Evolutionary conservation across 1,140 invertebrate species (phyloP), one percentile per base, ranked within the genome.

Genomic region (Eumeta japonica): DNA sequence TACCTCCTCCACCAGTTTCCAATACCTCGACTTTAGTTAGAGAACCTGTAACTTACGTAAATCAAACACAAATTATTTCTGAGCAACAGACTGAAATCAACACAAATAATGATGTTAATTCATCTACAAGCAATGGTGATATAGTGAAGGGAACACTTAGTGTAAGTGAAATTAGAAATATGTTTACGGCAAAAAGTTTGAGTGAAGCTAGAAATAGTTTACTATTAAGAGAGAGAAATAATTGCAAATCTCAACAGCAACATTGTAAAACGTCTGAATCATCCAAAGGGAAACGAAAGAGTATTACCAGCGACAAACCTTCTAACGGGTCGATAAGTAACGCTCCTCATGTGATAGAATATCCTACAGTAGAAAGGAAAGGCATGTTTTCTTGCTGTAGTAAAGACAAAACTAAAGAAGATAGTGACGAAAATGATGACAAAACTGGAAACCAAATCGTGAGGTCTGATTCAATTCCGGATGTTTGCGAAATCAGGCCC

Each of bases 1-100:
- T 90, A 55, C 89, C 88, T 19, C 88, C 88, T 2, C 89, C 89
- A 0, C 88, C 89, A 1, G 56, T 71, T 2, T 75, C 76, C 1
- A 70, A 74, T 39, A 57, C 59, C 14, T 73, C 66, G 3, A 66
- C 62, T 16, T 54, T 70, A 62, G 60, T 66, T 50, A 62, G 59
- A 54, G 63, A 73, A 28, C 52, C 50, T 41, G 55, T 53, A 16
- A 65, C 51, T 43, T 71, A 75, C 43, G 52, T 55, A n/a, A 67
- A 71, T 46, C 63, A 71, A 50, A 58, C 46, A 37, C 58, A 67
- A 50, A 50, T 62, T 46, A 20, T 55, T n/a, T n/a, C n/a, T 16
- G 40, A 44, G 16, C 41, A 49, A 24, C 9, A 51, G 58, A 41
- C 50, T 48, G 18, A 65, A 60, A 50, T 50, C 41, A 33, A 55